These are phyloP conservation scores for Torymus aiolomorphi DNA, from an alignment of 2,888 invertebrate species.

Conservation along the genomic window DNA sequence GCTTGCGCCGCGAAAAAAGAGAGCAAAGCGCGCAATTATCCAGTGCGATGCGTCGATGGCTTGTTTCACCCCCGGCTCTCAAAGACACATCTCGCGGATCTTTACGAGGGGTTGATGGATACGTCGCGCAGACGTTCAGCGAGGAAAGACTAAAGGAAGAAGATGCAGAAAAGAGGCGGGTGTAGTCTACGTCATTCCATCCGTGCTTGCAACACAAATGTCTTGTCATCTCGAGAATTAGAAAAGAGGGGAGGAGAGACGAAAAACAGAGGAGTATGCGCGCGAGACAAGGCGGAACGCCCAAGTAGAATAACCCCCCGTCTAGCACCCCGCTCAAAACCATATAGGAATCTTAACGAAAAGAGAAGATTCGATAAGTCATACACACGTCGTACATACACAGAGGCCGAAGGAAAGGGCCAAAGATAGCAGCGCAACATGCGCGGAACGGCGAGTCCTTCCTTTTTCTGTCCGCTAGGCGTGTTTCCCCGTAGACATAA, in stretches of 20 bases:
- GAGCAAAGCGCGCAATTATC: constrained; percentile 24
- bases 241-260: background rate
- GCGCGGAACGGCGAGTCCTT: background rate
- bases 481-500: constrained; percentile 69
- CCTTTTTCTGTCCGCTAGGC: constrained; percentile 34
- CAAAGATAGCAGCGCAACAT: constrained; percentile 36
- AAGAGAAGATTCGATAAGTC: constrained; percentile 37
- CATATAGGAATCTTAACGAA: constrained; percentile 14
- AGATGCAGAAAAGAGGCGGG: background rate
- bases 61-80: background rate
- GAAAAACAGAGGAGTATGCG: constrained; percentile 13
- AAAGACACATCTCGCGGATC: background rate
- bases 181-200: constrained; percentile 10
- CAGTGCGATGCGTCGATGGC: constrained; percentile 27
- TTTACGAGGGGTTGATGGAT: constrained; percentile 36
- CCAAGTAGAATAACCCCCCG: no score
- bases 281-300: no score
- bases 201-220: constrained; percentile 6
- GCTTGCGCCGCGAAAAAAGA: background rate
- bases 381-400: background rate
- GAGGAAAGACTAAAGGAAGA: background rate
- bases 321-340: no score
- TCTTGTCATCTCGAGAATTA: constrained; percentile 33
- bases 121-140: constrained; percentile 3
- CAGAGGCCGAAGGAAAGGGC: constrained; percentile 16